Percentiles rank a stretch among this genome's conserved stretches.
Evolutionary conservation across 2,797 vertebrate genomes (phyloP).

Genomic region (Acanthurus tractus): DNA sequence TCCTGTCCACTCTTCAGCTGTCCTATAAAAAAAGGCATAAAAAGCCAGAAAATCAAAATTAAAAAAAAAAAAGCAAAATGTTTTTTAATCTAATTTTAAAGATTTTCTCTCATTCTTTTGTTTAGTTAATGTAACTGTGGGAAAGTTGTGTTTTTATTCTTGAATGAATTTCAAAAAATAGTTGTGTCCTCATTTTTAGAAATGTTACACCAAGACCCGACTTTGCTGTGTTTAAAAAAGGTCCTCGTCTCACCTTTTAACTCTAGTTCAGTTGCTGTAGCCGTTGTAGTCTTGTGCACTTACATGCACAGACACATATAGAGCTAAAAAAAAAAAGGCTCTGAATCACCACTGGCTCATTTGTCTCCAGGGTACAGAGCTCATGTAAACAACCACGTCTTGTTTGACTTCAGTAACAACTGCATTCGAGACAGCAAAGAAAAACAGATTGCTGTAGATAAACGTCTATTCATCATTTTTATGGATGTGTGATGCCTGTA

Average conservation of each 20-base stretch:
- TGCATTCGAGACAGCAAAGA: constrained; percentile 52
- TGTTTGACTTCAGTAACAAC: constrained; percentile 62
- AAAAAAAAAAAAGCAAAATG: not conserved
- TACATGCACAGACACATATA: constrained; percentile 4
- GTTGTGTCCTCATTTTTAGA: constrained; percentile 7
- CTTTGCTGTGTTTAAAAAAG: not conserved
- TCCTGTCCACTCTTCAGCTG: no score
- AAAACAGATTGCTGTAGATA: constrained; percentile 65
- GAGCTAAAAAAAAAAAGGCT: constrained; percentile 28
- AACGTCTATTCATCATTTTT: constrained; percentile 30
- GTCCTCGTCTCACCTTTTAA: not conserved
- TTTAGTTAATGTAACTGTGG: not conserved
- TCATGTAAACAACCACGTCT: constrained; percentile 62
- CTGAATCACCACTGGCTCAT: constrained; percentile 61
- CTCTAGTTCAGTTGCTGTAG: not conserved
- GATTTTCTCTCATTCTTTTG: not conserved
- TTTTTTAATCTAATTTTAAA: not conserved
- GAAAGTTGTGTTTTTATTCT: constrained; percentile 2
- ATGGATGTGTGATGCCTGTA: constrained; percentile 13
- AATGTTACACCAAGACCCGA: constrained; percentile 4
- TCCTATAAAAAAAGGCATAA: no score
- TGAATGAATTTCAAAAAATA: constrained; percentile 6
- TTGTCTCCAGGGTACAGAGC: constrained; percentile 64
- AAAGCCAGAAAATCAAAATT: no score
- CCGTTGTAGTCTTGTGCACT: constrained; percentile 10